Percentiles rank a stretch among this genome's conserved stretches.
Evolutionary conservation across 1,140 invertebrate genomes (phyloP).

Genomic region (Diachasmimorpha longicaudata): DNA sequence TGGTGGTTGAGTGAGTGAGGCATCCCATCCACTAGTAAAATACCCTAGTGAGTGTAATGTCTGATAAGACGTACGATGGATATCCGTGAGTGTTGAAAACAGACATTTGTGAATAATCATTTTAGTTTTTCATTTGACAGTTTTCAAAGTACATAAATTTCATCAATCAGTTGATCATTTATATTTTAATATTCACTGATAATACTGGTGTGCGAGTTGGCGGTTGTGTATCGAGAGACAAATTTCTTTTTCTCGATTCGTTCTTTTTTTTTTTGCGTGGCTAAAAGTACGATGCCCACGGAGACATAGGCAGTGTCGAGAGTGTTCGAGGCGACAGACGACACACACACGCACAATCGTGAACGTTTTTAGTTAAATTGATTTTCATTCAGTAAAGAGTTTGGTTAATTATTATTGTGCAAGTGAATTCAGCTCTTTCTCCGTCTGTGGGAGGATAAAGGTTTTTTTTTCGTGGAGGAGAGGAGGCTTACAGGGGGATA

Average conservation of each 20-base stretch:
- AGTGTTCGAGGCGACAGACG: neutral
- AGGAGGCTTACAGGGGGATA: neutral
- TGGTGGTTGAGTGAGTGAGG: slow-evolving; percentile 7
- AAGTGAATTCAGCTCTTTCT: neutral
- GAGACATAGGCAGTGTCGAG: neutral
- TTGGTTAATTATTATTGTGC: neutral
- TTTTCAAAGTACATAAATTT: neutral
- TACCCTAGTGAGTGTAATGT: slow-evolving; percentile 33
- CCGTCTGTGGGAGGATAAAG: neutral
- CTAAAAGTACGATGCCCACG: slow-evolving; percentile 6
- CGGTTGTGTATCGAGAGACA: neutral
- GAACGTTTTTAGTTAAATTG: neutral
- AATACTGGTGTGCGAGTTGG: neutral
- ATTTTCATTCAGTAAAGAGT: neutral
- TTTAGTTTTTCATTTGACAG: slow-evolving; percentile 17
- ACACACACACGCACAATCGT: neutral
- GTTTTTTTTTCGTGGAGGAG: neutral
- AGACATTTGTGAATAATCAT: neutral
- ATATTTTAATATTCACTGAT: neutral
- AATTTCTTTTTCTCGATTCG: neutral
- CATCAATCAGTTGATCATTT: neutral
- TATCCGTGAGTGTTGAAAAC: slow-evolving; percentile 31
- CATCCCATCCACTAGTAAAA: slow-evolving; percentile 9
- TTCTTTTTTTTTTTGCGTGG: neutral
- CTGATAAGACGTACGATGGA: slow-evolving; percentile 50